Evolutionary conservation across 35 echinoderm and acorn worm genomes (phyloP), one percentile per base, ranked within the genome.

Genomic region (Stichopus chloronotus): DNA sequence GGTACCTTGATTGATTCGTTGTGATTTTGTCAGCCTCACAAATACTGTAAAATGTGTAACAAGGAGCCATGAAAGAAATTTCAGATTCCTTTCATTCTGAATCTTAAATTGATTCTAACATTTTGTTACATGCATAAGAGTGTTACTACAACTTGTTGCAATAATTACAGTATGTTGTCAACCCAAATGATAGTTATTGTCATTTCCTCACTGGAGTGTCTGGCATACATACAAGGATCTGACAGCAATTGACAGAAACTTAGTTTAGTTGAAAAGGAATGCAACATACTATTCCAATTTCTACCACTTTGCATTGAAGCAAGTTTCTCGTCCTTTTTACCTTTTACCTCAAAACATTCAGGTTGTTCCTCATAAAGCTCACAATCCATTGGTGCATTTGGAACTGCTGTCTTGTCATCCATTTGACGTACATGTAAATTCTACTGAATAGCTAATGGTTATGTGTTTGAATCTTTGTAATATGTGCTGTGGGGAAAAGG

Each of bases 241-340:
- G 59, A 87, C 8, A 76, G 54, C 20, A 57, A 82, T 94, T 91
- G 88, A 17, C n/a, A 30, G 61, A 85, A 94, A 76, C 76, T 57
- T 24, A 72, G 54, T 8, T 91, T 53, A 55, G 5, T 19, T 59
- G 92, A 57, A 43, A 65, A 91, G n/a, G 22, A 22, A 91, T 95
- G 94, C 57, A 95, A 87, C n/a, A 95, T 6, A 72, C 80, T 95
- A 76, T 95, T 95, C 94, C 89, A 95, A 58, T 92, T 95, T 87
- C 94, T 76, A 22, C 94, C 56, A 84, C 87, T 91, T 61, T 95
- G 94, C 83, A 88, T 95, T 56, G 92, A 79, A 23, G 90, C 80
- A 91, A 92, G 57, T 72, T 92, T 95, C 16, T 94, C 87, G 4
- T 61, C 77, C 57, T 76, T 79, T 58, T 90, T 68, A 79, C 52